A percentile compares a stretch with the other conserved stretches of the same genome.
Evolutionary conservation across 2,797 vertebrate genomes (phyloP).

Genomic region (Morelia viridis): DNA sequence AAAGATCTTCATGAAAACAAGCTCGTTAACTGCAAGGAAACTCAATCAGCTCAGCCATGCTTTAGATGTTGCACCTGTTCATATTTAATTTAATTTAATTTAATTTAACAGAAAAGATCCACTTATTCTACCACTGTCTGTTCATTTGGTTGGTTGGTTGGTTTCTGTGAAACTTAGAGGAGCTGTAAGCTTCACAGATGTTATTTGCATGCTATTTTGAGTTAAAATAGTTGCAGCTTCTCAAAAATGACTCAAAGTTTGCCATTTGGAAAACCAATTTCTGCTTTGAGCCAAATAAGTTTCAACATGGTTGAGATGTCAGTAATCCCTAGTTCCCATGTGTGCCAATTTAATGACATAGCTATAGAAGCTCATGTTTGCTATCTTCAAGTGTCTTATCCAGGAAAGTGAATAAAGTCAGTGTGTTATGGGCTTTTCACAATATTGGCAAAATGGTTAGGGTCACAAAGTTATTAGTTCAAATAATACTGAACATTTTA

Average conservation of each 20-base stretch:
- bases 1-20: constrained; percentile 47
- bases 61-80: constrained; percentile 51
- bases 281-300: constrained; percentile 9
- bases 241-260: background rate
- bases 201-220: background rate
- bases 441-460: background rate
- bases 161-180: background rate
- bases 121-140: constrained; percentile 40
- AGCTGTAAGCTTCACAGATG: constrained; percentile 11
- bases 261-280: background rate
- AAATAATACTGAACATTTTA: background rate
- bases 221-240: constrained; percentile 4
- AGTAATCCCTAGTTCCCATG: background rate
- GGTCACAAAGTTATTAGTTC: background rate
- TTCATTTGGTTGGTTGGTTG: constrained; percentile 28
- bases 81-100: constrained; percentile 51
- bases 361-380: background rate
- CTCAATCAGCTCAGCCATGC: constrained; percentile 19
- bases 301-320: background rate
- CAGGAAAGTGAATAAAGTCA: background rate
- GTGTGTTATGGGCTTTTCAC: background rate
- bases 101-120: constrained; percentile 48
- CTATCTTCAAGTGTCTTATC: background rate
- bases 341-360: background rate
- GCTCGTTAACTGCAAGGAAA: constrained; percentile 36